Conservation (phyloP, 2,888 invertebrate genomes). For the Nephrotoma appendiculata region DNA sequence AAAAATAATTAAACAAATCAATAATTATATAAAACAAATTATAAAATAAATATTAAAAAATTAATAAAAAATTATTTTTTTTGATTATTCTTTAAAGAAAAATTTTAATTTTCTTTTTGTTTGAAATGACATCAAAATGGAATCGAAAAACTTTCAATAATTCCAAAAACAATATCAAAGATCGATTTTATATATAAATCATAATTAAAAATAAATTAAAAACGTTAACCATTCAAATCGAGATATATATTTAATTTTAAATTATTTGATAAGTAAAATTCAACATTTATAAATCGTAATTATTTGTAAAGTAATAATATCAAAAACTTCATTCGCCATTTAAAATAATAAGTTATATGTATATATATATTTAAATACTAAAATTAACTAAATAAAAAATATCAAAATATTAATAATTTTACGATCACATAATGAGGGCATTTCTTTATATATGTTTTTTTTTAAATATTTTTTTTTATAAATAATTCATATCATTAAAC, state of each 20-base stretch:
- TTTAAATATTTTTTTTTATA: neutral
- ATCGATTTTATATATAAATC: neutral
- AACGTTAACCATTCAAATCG: neutral
- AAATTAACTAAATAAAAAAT: neutral
- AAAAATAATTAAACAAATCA: neutral
- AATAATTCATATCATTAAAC: neutral
- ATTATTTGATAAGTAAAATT: neutral
- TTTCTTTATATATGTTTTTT: neutral
- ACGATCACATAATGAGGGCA: neutral
- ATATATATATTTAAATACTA: neutral
- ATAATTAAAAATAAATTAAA: neutral
- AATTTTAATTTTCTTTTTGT: neutral
- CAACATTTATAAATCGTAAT: neutral
- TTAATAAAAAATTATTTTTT: neutral
- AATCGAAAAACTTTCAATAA: neutral
- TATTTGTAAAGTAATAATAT: neutral
- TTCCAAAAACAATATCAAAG: neutral
- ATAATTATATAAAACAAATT: neutral
- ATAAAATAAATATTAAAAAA: neutral
- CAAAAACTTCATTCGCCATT: neutral
- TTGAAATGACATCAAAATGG: conserved; percentile 3
- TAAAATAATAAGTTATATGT: neutral
- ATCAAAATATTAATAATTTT: neutral
- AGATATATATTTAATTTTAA: neutral
- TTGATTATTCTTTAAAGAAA: neutral